Evolutionary conservation across 2,888 invertebrate species (phyloP).

Genomic region (Cephus sareptanus): DNA sequence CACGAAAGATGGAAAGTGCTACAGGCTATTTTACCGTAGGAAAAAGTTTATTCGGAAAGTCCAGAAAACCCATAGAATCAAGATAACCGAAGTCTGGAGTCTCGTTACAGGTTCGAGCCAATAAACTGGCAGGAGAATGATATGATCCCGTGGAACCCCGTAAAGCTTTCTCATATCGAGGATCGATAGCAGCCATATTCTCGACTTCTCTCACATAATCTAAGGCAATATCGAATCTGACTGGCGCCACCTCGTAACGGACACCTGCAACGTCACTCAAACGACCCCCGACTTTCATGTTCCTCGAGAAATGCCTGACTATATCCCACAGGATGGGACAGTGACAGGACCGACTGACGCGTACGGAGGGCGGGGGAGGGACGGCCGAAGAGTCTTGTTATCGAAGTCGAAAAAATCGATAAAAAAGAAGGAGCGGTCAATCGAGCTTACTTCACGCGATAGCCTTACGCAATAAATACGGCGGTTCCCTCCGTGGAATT

Average conservation of each 20-base stretch:
- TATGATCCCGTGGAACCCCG: conserved; percentile 11
- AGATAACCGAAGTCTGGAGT: conserved; percentile 24
- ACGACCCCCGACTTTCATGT: not conserved
- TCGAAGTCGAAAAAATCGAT: not conserved
- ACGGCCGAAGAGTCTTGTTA: conserved; percentile 9
- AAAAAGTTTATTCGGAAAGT: not conserved
- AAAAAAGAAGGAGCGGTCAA: no score
- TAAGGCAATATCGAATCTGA: conserved; percentile 51
- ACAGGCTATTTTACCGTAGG: not conserved
- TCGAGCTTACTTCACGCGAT: no score
- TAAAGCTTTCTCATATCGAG: conserved; percentile 45
- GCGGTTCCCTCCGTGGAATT: no score
- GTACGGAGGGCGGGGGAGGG: conserved; percentile 8
- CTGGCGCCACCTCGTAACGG: conserved; percentile 50
- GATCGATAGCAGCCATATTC: conserved; percentile 51
- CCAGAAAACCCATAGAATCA: conserved; percentile 2
- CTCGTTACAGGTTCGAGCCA: conserved; percentile 35
- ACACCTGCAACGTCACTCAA: conserved; percentile 37
- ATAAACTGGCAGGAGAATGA: conserved; percentile 35
- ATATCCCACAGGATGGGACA: conserved; percentile 13
- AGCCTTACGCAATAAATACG: no score
- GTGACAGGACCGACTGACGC: not conserved
- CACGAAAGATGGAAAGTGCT: not conserved
- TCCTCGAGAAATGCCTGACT: not conserved
- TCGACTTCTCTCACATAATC: conserved; percentile 45